A percentile compares a stretch with the other conserved stretches of the same genome.
Conservation (phyloP, 2,888 invertebrate genomes). For the Caenorhabditis angaria region DNA sequence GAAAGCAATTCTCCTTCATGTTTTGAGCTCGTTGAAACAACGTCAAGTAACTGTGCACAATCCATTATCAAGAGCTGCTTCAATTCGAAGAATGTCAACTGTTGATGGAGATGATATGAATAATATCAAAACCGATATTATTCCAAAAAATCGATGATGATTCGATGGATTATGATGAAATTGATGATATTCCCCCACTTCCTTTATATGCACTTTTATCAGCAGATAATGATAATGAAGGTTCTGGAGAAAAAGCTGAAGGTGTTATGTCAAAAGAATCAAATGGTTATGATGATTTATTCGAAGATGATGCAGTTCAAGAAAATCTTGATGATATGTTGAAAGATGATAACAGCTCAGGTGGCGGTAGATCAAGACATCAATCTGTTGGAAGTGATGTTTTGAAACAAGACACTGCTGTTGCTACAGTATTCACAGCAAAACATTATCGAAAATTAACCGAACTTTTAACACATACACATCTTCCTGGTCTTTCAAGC, state of each 20-base stretch:
- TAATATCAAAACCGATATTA: slow-evolving; percentile 11
- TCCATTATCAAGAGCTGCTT: slow-evolving; percentile 58
- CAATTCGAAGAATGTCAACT: slow-evolving; percentile 50
- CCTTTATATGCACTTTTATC: slow-evolving; percentile 94
- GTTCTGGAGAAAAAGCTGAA: slow-evolving; percentile 41
- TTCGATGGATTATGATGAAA: slow-evolving; percentile 82
- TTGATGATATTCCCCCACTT: slow-evolving; percentile 95
- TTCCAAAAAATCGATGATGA: slow-evolving; percentile 39
- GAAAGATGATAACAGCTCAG: slow-evolving; percentile 79
- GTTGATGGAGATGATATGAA: slow-evolving; percentile 39
- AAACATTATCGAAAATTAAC: slow-evolving; percentile 79
- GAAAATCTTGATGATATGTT: slow-evolving; percentile 80
- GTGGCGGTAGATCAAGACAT: slow-evolving; percentile 48
- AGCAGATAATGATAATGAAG: slow-evolving; percentile 79
- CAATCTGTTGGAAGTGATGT: slow-evolving; percentile 50
- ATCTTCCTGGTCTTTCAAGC: slow-evolving; percentile 71
- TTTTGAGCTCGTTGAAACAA: slow-evolving; percentile 81
- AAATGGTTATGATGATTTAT: slow-evolving; percentile 83
- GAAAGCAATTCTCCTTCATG: slow-evolving; percentile 94
- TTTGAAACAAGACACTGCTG: slow-evolving; percentile 17
- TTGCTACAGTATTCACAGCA: slow-evolving; percentile 53
- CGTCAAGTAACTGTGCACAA: slow-evolving; percentile 34
- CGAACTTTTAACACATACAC: slow-evolving; percentile 85
- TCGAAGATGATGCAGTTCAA: slow-evolving; percentile 79
- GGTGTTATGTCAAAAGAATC: slow-evolving; percentile 13